Percentiles rank a stretch among this genome's conserved stretches.
These are phyloP conservation scores for Vireo altiloquus DNA, from an alignment of 2,113 vertebrate species.

Conservation along the genomic window DNA sequence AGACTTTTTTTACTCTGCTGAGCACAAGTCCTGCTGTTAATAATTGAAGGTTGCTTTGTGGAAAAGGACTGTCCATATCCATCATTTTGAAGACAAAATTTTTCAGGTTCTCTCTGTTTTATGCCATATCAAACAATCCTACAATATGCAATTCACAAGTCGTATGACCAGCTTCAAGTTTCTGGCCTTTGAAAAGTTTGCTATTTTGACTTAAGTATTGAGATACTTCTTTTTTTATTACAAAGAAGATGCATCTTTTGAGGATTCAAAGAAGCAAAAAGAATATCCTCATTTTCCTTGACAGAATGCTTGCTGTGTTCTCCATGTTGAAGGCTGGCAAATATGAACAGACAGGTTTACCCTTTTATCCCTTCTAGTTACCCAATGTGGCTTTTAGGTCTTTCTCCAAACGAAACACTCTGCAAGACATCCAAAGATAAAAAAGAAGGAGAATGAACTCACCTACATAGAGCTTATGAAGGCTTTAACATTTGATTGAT, in stretches of 20 bases:
- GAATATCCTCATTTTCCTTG: constrained; percentile 73
- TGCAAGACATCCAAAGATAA: constrained; percentile 60
- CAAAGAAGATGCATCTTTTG: constrained; percentile 70
- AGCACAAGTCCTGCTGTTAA: constrained; percentile 47
- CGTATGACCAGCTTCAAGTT: constrained; percentile 42
- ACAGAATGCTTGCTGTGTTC: constrained; percentile 69
- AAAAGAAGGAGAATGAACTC: constrained; percentile 51
- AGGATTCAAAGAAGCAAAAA: constrained; percentile 71
- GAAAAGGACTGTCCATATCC: constrained; percentile 4
- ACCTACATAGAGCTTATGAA: constrained; percentile 27
- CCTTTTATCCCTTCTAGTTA: constrained; percentile 72
- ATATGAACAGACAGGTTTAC: constrained; percentile 64
- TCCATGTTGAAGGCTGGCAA: constrained; percentile 59
- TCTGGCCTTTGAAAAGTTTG: constrained; percentile 72
- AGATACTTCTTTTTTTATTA: constrained; percentile 69
- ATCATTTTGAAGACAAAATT: constrained; percentile 40
- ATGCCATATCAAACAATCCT: constrained; percentile 56
- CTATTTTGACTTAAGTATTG: constrained; percentile 71
- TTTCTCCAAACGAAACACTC: constrained; percentile 66
- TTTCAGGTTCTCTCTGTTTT: constrained; percentile 7
- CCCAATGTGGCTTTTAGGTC: constrained; percentile 66
- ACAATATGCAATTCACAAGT: constrained; percentile 1
- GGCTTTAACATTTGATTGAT: constrained; percentile 58
- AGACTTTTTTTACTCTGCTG: constrained; percentile 28
- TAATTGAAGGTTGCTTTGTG: constrained; percentile 31